Evolutionary conservation across 2,797 vertebrate species (phyloP), one percentile per base, ranked within the genome.

Genomic region (Enteromius viviparus): DNA sequence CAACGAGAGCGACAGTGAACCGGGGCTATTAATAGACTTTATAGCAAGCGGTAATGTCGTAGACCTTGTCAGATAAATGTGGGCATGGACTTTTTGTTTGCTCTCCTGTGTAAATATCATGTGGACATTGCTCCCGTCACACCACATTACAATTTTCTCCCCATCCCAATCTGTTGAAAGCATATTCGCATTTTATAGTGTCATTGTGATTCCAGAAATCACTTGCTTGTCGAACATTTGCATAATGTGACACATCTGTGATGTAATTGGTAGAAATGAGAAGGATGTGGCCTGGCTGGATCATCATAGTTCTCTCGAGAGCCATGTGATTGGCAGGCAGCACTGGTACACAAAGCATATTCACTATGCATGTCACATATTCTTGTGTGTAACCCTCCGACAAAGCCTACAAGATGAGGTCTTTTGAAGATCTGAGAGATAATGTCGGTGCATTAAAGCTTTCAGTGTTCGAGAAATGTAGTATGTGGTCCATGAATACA

Each of bases 21-120:
- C 19, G 64, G 53, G 78, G 89, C 94, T 95, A 94, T 95, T 94
- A 94, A 94, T 95, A 95, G 93, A 92, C 87, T 89, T 86, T 88
- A 92, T 91, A 88, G 86, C 89, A 83, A 90, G 86, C 78, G 9
- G 85, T 11, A 81, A 89, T 91, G 89, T 89, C 85, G 65, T 84
- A 84, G 83, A 87, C 87, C 85, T 90, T 37, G 82, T 91, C 90
- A 90, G 76, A 89, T 76, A 78, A 88, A 88, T 90, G 81, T 74
- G 58, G 34, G 74, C 78, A 87, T 85, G 89, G 85, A 76, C 87
- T 84, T 85, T 84, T 74, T 83, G 82, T 91, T 90, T 87, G 85
- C 82, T 86, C 45, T 87, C 65, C 34, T 62, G 26, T 51, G 76
- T 83, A 87, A 85, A 87, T 86, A 83, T 68, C 78, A 83, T 66